Conservation (phyloP, 2,888 invertebrate genomes). For the Amphipyra berbera region DNA sequence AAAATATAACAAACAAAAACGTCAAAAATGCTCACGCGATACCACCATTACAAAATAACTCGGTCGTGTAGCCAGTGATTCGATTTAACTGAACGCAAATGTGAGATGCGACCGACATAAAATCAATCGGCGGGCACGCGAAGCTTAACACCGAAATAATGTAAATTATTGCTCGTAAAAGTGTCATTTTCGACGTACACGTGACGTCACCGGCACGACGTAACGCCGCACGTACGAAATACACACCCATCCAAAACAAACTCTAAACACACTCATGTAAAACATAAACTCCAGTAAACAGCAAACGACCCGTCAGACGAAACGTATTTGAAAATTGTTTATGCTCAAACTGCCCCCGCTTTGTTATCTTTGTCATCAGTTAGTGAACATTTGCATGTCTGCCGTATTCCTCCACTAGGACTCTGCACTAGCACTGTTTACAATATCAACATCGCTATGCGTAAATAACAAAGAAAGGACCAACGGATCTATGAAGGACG, state of each 20-base stretch:
- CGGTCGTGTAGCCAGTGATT: conserved; percentile 85
- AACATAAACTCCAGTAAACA: conserved; percentile 61
- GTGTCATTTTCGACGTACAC: conserved; percentile 88
- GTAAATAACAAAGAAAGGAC: conserved; percentile 59
- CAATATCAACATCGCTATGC: conserved; percentile 53
- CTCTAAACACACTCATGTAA: conserved; percentile 60
- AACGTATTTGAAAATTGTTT: conserved; percentile 76
- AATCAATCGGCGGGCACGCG: conserved; percentile 89
- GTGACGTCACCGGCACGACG: conserved; percentile 80
- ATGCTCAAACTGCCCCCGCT: conserved; percentile 78
- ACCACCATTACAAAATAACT: conserved; percentile 86
- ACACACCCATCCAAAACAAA: conserved; percentile 58
- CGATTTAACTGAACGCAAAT: conserved; percentile 86
- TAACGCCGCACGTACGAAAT: conserved; percentile 61
- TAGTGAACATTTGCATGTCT: conserved; percentile 79
- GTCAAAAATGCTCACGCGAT: conserved; percentile 81
- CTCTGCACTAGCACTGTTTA: conserved; percentile 61
- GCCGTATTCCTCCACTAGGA: conserved; percentile 59
- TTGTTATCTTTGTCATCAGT: conserved; percentile 83
- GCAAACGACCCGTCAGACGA: conserved; percentile 54
- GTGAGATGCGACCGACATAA: conserved; percentile 87
- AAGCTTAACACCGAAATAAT: conserved; percentile 87
- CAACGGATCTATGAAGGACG: conserved; percentile 64
- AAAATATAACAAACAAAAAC: conserved; percentile 72
- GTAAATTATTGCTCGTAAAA: conserved; percentile 89